Evolutionary conservation across 2,113 vertebrate genomes (phyloP).

Genomic region (Vulpes vulpes): DNA sequence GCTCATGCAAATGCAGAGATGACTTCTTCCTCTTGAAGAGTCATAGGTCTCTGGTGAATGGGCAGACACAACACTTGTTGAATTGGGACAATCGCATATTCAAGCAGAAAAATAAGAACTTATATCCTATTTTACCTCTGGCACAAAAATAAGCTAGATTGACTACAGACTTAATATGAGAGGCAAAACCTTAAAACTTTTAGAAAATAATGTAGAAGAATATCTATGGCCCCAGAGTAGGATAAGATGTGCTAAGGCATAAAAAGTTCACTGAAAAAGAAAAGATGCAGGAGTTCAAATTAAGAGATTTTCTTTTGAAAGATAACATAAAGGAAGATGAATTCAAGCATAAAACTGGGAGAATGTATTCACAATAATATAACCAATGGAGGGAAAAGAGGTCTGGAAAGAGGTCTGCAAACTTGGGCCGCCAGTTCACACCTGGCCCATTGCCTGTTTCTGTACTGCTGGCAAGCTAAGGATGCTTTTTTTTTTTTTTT

Average conservation of each 20-base stretch:
- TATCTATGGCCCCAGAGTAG: background rate
- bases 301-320: background rate
- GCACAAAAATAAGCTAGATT: background rate
- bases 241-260: background rate
- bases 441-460: background rate
- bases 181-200: background rate
- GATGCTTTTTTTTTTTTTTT: background rate
- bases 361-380: background rate
- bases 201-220: background rate
- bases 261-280: background rate
- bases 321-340: background rate
- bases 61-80: background rate
- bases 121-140: background rate
- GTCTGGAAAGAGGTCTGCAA: background rate
- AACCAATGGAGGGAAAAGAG: too few relatives aligned
- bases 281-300: background rate
- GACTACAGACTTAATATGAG: background rate
- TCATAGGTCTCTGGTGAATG: background rate
- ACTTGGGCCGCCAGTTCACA: background rate
- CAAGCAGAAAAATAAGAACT: background rate
- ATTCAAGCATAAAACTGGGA: background rate
- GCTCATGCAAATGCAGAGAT: background rate
- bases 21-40: rapidly evolving
- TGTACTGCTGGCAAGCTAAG: too few relatives aligned
- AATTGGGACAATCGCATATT: background rate